Evolutionary conservation across 2,888 invertebrate genomes (phyloP).

Genomic region (Cremastobaeus sp.): DNA sequence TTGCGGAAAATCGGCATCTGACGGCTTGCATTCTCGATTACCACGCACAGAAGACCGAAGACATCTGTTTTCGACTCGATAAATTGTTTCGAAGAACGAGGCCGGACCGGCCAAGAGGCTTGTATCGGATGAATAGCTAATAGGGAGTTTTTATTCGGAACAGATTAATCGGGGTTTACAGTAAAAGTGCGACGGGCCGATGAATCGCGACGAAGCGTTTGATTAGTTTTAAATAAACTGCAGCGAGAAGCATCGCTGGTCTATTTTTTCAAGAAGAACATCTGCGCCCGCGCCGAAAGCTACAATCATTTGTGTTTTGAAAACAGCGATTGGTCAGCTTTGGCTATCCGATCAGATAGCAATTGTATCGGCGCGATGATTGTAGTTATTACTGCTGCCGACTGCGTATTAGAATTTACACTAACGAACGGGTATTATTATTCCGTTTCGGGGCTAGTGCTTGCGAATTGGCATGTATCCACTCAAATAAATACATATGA

Average conservation of each 20-base stretch:
- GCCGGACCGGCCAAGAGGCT: too few relatives aligned
- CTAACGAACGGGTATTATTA: constrained; percentile 61
- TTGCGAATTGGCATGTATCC: constrained; percentile 56
- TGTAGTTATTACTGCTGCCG: constrained; percentile 73
- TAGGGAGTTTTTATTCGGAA: too few relatives aligned
- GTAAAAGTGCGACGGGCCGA: too few relatives aligned
- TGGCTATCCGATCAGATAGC: constrained; percentile 70
- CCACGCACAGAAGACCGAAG: too few relatives aligned
- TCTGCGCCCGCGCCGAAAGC: constrained; percentile 65
- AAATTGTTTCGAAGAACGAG: too few relatives aligned
- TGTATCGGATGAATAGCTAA: too few relatives aligned
- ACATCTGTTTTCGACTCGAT: too few relatives aligned
- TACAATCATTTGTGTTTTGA: constrained; percentile 70
- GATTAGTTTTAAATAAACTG: too few relatives aligned
- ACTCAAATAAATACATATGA: constrained; percentile 45
- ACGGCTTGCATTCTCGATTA: too few relatives aligned
- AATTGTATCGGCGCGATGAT: constrained; percentile 74
- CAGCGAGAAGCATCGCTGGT: too few relatives aligned
- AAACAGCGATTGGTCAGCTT: constrained; percentile 71
- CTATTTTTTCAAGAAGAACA: constrained; percentile 61
- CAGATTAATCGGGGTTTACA: too few relatives aligned
- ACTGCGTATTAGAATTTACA: constrained; percentile 70
- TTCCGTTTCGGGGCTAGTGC: constrained; percentile 61
- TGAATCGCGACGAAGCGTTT: too few relatives aligned
- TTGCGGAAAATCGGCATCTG: constrained; percentile 54